phyloP scores from a whole-genome alignment of 2,888 invertebrate species.

The Liodrosophila aerea region DNA sequence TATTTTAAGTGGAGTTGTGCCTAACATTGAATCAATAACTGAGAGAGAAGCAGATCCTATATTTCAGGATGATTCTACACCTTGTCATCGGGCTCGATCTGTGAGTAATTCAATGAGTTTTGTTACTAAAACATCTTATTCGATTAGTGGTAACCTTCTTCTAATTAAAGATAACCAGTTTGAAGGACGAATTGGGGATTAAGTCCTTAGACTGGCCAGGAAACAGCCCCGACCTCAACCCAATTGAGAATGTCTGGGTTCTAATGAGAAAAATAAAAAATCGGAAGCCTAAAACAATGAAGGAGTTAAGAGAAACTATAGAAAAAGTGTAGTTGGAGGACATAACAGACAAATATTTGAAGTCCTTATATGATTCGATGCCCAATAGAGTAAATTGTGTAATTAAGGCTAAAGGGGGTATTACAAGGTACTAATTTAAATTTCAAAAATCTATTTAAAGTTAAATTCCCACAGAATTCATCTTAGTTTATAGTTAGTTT shows the following conservation, averaged over 20 bases:
- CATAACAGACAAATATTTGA: constrained; percentile 2
- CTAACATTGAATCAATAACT: constrained; percentile 1
- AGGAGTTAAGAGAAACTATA: not conserved
- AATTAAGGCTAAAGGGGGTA: constrained; percentile 1
- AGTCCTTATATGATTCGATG: constrained; percentile 2
- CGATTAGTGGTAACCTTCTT: not conserved
- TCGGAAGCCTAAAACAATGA: constrained; percentile 1
- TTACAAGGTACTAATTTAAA: not conserved
- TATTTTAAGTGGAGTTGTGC: too few species aligned
- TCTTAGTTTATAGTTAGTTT: not conserved
- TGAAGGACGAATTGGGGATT: constrained; percentile 1
- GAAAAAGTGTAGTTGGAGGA: constrained; percentile 1
- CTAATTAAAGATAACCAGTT: not conserved
- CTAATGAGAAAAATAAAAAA: constrained; percentile 10
- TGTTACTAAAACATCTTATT: not conserved
- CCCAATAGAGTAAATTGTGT: constrained; percentile 3
- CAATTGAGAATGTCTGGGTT: constrained; percentile 2
- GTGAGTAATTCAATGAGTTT: not conserved
- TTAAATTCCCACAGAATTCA: not conserved
- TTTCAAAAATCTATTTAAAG: constrained; percentile 1
- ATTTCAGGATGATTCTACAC: not conserved
- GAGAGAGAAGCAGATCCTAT: not conserved
- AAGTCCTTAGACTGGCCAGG: constrained; percentile 11
- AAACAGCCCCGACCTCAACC: constrained; percentile 9
- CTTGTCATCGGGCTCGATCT: not conserved